Conservation (phyloP, 2,113 vertebrate species). For the Thomomys bottae region DNA sequence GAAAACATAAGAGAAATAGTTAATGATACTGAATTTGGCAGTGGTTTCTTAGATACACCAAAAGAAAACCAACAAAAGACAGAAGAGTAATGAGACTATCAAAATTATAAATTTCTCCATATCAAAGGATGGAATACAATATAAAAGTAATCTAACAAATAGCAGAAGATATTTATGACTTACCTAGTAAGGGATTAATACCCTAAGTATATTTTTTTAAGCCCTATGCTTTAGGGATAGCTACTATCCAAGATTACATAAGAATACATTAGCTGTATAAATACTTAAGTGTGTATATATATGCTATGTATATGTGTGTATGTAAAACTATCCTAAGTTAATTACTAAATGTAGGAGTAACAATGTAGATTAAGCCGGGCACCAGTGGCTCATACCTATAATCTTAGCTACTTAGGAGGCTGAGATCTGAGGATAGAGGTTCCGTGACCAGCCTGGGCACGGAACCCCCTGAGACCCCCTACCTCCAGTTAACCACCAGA, state of each 20-base stretch:
- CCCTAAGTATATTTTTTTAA: neutral
- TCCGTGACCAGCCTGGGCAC: too few relatives aligned
- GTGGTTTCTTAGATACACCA: neutral
- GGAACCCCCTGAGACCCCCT: too few relatives aligned
- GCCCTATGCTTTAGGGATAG: neutral
- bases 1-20: neutral
- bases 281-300: too few relatives aligned
- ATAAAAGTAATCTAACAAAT: neutral
- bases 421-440: too few relatives aligned
- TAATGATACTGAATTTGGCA: neutral
- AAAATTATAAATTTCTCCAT: conserved; percentile 29
- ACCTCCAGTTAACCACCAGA: too few relatives aligned
- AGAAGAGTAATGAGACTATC: neutral
- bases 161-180: neutral
- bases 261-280: too few relatives aligned
- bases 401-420: too few relatives aligned
- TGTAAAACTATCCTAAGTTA: neutral
- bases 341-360: neutral
- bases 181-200: neutral
- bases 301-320: neutral
- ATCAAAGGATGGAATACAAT: neutral
- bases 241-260: neutral
- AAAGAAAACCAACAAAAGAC: conserved; percentile 11
- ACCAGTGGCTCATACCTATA: too few relatives aligned
- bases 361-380: neutral